Evolutionary conservation across 1,140 invertebrate genomes (phyloP), one percentile per base, ranked within the genome.

Genomic region (Pissodes strobi): DNA sequence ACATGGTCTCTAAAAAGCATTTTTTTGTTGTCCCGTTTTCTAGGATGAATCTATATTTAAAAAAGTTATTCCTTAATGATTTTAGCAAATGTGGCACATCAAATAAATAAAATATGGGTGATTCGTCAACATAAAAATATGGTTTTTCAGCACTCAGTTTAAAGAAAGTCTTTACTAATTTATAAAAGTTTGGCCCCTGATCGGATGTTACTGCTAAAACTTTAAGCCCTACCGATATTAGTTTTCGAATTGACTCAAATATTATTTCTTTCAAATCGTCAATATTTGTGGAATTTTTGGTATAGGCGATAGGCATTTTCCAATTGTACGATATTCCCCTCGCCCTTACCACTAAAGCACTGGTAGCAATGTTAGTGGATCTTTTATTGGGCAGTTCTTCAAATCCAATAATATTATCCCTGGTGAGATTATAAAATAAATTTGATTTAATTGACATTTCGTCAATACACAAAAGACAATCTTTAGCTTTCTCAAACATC

Each of bases 191-290:
- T n/a, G n/a, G n/a, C n/a, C n/a, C n/a, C n/a, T n/a, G n/a, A n/a
- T n/a, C n/a, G n/a, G n/a, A n/a, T n/a, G n/a, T n/a, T n/a, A n/a
- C n/a, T n/a, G n/a, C n/a, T 60, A 49, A 60, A 60, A 60, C 17
- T 60, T 60, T n/a, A n/a, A n/a, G n/a, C n/a, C n/a, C n/a, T n/a
- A n/a, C n/a, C n/a, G n/a, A n/a, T n/a, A n/a, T n/a, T 18, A 60
- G 19, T 37, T 49, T 60, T 60, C 57, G 41, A n/a, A 60, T 23
- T 49, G 57, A 18, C 17, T 34, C n/a, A 34, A 34, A 34, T 34
- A 34, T 8, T n/a, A n/a, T n/a, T n/a, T n/a, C n/a, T n/a, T n/a
- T n/a, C n/a, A n/a, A n/a, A n/a, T n/a, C n/a, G n/a, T 34, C n/a
- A 34, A n/a, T n/a, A 34, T 34, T 34, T 34, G 30, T 34, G 30